A percentile compares a stretch with the other conserved stretches of the same genome.
phyloP scores from a whole-genome alignment of 2,888 invertebrate genomes.

The Tineola bisselliella region DNA sequence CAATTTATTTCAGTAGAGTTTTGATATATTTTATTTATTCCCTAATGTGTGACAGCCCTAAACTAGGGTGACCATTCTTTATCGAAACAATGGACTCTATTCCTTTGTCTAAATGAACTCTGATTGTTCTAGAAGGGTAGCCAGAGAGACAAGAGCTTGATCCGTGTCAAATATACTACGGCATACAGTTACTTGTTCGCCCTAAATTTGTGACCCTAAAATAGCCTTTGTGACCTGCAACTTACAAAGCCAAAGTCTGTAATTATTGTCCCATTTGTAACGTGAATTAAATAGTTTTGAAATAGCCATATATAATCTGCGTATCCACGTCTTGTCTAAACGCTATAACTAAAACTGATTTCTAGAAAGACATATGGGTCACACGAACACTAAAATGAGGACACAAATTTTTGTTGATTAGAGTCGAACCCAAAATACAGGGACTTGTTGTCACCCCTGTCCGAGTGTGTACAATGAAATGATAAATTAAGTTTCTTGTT shows the following conservation, averaged over 20 bases:
- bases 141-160: background rate
- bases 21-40: no score
- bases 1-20: no score
- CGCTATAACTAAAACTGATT: no score
- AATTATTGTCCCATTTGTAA: no score
- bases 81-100: constrained; percentile 57
- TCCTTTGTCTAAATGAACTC: constrained; percentile 40
- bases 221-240: background rate
- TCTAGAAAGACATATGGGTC: no score
- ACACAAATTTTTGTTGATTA: background rate
- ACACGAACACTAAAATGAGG: background rate
- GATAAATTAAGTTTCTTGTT: constrained; percentile 55
- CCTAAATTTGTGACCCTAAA: background rate
- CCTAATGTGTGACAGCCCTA: background rate
- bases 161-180: constrained; percentile 3
- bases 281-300: no score
- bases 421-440: constrained; percentile 36
- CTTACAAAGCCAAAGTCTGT: no score
- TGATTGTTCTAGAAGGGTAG: constrained; percentile 10
- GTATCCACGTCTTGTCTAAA: background rate
- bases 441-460: constrained; percentile 52
- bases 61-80: constrained; percentile 62
- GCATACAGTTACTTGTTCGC: background rate
- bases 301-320: no score
- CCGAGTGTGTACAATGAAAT: constrained; percentile 46